These are phyloP conservation scores for Platycheirus albimanus DNA, from an alignment of 2,888 invertebrate genomes.

Conservation along the genomic window DNA sequence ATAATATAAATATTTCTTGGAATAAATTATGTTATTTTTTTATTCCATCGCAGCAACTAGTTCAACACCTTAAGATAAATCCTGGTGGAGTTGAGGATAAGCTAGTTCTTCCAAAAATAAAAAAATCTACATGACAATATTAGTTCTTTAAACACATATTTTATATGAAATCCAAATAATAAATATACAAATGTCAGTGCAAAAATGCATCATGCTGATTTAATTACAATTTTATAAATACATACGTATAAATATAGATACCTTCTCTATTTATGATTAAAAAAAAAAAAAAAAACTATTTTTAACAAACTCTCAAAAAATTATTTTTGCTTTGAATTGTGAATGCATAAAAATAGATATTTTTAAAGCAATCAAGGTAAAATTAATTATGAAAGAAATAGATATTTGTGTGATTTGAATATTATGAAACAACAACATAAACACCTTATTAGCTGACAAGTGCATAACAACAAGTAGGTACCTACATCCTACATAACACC, in stretches of 20 bases:
- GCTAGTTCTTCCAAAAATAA: slow-evolving; percentile 74
- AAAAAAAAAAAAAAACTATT: no score
- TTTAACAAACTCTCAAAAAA: slow-evolving; percentile 47
- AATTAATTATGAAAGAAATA: neutral
- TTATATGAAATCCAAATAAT: slow-evolving; percentile 73
- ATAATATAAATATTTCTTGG: slow-evolving; percentile 59
- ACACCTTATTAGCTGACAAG: neutral
- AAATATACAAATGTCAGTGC: slow-evolving; percentile 66
- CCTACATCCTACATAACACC: no score
- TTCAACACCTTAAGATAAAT: slow-evolving; percentile 78
- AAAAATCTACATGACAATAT: slow-evolving; percentile 69
- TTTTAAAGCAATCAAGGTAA: slow-evolving; percentile 15
- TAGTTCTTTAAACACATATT: slow-evolving; percentile 71
- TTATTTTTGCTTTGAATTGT: slow-evolving; percentile 10
- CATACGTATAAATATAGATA: no score
- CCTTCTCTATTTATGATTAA: no score
- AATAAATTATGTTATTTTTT: slow-evolving; percentile 76
- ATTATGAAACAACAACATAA: slow-evolving; percentile 5
- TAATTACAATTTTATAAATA: slow-evolving; percentile 45
- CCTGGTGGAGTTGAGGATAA: slow-evolving; percentile 79
- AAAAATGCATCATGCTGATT: slow-evolving; percentile 66
- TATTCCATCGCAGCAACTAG: slow-evolving; percentile 80
- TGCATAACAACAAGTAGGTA: no score
- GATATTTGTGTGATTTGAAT: neutral
- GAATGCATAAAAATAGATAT: slow-evolving; percentile 8